Evolutionary conservation across 2,113 vertebrate genomes (phyloP).

Genomic region (Telmatochromis bifrenatus): DNA sequence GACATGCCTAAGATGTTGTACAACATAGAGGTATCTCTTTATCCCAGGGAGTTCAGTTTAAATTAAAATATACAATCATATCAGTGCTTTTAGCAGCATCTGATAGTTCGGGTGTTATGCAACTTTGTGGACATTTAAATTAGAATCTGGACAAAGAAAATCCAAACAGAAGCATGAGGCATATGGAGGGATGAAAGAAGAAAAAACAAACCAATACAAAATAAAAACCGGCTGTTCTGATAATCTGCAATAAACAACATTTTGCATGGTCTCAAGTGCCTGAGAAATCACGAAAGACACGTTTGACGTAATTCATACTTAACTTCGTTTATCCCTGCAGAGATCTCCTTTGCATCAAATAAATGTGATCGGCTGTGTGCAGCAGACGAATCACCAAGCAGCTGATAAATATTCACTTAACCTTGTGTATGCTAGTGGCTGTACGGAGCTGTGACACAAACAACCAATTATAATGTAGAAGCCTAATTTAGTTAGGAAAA

Average conservation of each 20-base stretch:
- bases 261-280: neutral
- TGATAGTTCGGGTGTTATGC: fast-evolving
- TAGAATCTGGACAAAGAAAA: neutral
- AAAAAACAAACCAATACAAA: neutral
- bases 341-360: neutral
- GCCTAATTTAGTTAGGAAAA: neutral
- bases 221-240: fast-evolving
- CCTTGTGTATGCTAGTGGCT: neutral
- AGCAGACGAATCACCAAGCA: neutral
- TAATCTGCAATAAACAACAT: neutral
- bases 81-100: neutral
- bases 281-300: neutral
- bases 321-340: neutral
- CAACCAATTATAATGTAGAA: neutral
- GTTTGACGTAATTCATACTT: neutral
- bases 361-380: neutral
- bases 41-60: fast-evolving
- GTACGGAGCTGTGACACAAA: neutral
- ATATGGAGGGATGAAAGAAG: neutral
- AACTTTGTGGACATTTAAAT: neutral
- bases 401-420: neutral
- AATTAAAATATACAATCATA: neutral
- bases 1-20: neutral
- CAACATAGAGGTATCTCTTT: fast-evolving
- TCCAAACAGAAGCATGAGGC: neutral